Percentiles rank a stretch among this genome's conserved stretches.
Conservation (phyloP, 2,797 vertebrate genomes). For the Rhinoraja longicauda region DNA sequence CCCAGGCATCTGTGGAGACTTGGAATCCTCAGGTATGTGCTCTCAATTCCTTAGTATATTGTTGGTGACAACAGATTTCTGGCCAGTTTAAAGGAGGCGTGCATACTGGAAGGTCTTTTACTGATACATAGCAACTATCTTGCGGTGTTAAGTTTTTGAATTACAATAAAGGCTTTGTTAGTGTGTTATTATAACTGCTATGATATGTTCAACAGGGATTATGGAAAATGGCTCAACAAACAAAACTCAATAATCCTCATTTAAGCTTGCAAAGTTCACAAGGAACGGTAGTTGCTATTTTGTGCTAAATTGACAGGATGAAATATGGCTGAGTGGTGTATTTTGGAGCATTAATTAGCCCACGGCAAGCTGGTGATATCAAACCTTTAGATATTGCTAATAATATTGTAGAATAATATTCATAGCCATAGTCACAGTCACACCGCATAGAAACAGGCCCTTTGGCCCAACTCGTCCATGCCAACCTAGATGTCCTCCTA, state of each 20-base stretch:
- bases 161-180: constrained; percentile 8
- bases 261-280: not conserved
- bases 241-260: not conserved
- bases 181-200: not conserved
- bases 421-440: too few relatives aligned
- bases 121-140: not conserved
- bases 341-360: not conserved
- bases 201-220: not conserved
- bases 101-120: not conserved
- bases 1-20: not conserved
- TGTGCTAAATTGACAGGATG: not conserved
- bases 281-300: not conserved
- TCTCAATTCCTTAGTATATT: not conserved
- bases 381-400: not conserved
- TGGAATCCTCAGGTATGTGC: not conserved
- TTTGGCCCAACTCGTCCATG: too few relatives aligned
- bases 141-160: not conserved
- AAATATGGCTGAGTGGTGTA: not conserved
- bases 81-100: not conserved
- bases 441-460: too few relatives aligned
- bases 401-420: not conserved
- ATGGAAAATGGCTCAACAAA: not conserved
- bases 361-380: not conserved
- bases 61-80: not conserved
- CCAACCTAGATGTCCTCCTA: too few relatives aligned